Evolutionary conservation across 64 coral and sea anemone species (phyloP), one percentile per base, ranked within the genome.

Genomic region (Montipora foliosa): DNA sequence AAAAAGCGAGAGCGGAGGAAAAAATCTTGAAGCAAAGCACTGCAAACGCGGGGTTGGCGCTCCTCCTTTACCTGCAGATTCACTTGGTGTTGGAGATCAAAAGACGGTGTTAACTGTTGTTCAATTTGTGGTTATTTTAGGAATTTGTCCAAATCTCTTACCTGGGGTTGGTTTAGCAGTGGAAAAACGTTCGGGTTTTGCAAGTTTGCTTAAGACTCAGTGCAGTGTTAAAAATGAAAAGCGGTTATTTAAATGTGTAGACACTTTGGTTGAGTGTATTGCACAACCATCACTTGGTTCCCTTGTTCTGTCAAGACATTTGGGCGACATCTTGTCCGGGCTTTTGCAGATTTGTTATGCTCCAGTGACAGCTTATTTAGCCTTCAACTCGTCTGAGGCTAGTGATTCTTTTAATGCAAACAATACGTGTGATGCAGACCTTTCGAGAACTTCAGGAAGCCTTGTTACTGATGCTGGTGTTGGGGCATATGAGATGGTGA

Each of bases 341-440:
- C 75, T 98, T 79, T 77, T 98, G n/a, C 96, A 95, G 89, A 92
- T 98, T 58, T 88, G 87, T 77, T 57, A 96, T 86, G 95, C 95
- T 5, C 87, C 91, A 57, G 1, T 19, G 14, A 29, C 75, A 75
- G 61, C 58, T 84, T 93, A 90, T 87, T 49, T 66, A 71, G 47
- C 78, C 25, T 17, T 16, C 57, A 15, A 19, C 49, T 74, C 10
- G 9, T 47, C 22, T 22, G 17, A 22, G 29, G 17, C 6, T 51
- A 24, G 2, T 0, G 46, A 50, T 49, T 74, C 44, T 49, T 21
- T 67, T 74, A 13, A 49, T 14, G 4, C 19, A 66, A 75, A 24
- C 14, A 21, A 6, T 17, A 11, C 7, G 11, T 20, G 4, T 45
- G 49, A 5, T 45, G n/a, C 66, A 49, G 21, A 15, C 0, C 3